Evolutionary conservation across 2,888 invertebrate species (phyloP), one percentile per base, ranked within the genome.

Genomic region (Pseudococcus longispinus): DNA sequence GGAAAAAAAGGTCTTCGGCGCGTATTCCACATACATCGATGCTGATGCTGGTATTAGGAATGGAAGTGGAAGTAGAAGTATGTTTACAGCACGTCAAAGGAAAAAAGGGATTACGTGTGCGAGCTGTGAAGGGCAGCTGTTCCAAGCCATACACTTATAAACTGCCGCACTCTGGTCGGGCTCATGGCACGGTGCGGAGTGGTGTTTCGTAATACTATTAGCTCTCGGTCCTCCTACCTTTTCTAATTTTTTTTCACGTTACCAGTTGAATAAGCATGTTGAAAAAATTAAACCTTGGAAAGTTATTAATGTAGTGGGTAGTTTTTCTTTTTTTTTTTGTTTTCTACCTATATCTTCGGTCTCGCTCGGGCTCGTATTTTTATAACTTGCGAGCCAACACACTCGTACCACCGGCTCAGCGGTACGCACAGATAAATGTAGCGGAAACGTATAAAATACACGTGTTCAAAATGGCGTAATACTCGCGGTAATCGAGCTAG

Each of bases 241-340:
- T 70, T 70, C 70, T 70, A 70, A 70, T 70, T 70, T 70, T 70
- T 70, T 70, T 70, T 70, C 70, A 70, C 29, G 70, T 70, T 70
- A 70, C 70, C 70, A 70, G 70, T 70, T 70, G 70, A 70, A 70
- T 70, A 70, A 70, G 70, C 70, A 70, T 70, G 70, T 70, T 70
- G 70, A 70, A 70, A 70, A 70, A 70, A 70, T 70, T 70, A 70
- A 70, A 70, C 70, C 70, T 70, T 70, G 70, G 32, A 70, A 70
- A 70, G 70, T 70, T 29, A 70, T 70, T 70, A 70, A 70, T 70
- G 29, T 70, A 29, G 70, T 70, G 29, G 70, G 70, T 70, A 70
- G 70, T 70, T 70, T 70, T 70, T 29, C 70, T 70, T 70, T 70
- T 32, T 32, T 37, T 37, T 37, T 70, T 70, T 70, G 26, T 70